A percentile compares a stretch with the other conserved stretches of the same genome.
These are phyloP conservation scores for Lycocerus yunnanus DNA, from an alignment of 2,888 invertebrate species.

Conservation along the genomic window DNA sequence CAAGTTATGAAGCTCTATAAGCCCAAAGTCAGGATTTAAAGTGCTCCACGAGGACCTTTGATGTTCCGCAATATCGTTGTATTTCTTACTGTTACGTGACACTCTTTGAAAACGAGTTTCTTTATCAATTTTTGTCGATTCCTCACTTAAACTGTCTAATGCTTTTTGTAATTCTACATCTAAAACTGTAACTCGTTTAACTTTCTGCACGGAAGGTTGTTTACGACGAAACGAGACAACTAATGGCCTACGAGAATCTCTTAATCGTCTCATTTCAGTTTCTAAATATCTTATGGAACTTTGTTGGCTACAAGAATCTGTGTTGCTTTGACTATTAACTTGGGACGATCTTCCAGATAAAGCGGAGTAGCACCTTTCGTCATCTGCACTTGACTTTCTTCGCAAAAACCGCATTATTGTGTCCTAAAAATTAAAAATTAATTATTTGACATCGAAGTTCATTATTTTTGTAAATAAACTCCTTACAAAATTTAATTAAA, in stretches of 20 bases:
- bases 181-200: slow-evolving; percentile 37
- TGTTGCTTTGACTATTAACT: slow-evolving; percentile 50
- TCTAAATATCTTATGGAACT: slow-evolving; percentile 52
- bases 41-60: slow-evolving; percentile 5
- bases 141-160: slow-evolving; percentile 37
- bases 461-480: neutral
- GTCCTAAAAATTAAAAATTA: slow-evolving; percentile 40
- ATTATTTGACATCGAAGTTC: neutral
- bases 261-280: slow-evolving; percentile 51
- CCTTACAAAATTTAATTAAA: neutral
- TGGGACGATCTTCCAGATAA: slow-evolving; percentile 50
- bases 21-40: slow-evolving; percentile 15
- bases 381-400: slow-evolving; percentile 39
- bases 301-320: slow-evolving; percentile 51
- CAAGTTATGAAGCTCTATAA: slow-evolving; percentile 23
- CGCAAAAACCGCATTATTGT: slow-evolving; percentile 48
- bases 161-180: slow-evolving; percentile 42
- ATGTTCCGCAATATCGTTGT: slow-evolving; percentile 1
- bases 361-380: slow-evolving; percentile 50
- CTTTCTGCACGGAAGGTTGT: slow-evolving; percentile 23
- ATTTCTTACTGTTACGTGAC: slow-evolving; percentile 10
- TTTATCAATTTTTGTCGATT: slow-evolving; percentile 20
- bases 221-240: slow-evolving; percentile 53
- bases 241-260: slow-evolving; percentile 51
- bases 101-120: slow-evolving; percentile 8